These are phyloP conservation scores for Hedychridium roseum DNA, from an alignment of 2,888 invertebrate species.

Conservation along the genomic window DNA sequence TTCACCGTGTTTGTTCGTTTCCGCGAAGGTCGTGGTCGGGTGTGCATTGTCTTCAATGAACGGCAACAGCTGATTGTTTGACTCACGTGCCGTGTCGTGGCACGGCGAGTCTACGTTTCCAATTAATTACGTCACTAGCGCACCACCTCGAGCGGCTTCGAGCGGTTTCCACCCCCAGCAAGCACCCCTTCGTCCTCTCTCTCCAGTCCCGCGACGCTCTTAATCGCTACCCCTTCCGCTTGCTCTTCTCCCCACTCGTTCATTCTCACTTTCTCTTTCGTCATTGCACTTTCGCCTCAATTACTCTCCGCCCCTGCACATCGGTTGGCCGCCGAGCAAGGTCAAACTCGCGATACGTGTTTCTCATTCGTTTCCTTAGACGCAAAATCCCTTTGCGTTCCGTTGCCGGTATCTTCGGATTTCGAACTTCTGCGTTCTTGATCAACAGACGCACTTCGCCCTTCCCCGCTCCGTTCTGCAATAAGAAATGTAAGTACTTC, in stretches of 20 bases:
- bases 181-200: conserved; percentile 16
- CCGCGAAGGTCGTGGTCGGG: conserved; percentile 16
- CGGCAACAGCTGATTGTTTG: conserved; percentile 52
- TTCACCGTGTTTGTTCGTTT: not conserved
- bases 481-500: too few species aligned
- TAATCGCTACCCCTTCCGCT: conserved; percentile 34
- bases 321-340: too few species aligned
- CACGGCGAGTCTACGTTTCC: conserved; percentile 37
- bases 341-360: not conserved
- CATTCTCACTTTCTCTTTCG: conserved; percentile 34
- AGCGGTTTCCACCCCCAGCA: conserved; percentile 9
- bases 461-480: too few species aligned
- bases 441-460: too few species aligned
- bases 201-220: conserved; percentile 31
- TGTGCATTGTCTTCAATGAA: conserved; percentile 36
- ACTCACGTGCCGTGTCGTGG: conserved; percentile 29
- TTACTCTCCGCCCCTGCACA: conserved; percentile 6
- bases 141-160: conserved; percentile 22
- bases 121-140: conserved; percentile 49
- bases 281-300: conserved; percentile 1
- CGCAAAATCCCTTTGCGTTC: too few species aligned
- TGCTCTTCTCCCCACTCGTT: conserved; percentile 21
- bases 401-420: too few species aligned
- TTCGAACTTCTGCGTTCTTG: too few species aligned
- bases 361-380: not conserved